Conservation (phyloP, 2,888 invertebrate species). For the Coelogynopora nodosa region DNA sequence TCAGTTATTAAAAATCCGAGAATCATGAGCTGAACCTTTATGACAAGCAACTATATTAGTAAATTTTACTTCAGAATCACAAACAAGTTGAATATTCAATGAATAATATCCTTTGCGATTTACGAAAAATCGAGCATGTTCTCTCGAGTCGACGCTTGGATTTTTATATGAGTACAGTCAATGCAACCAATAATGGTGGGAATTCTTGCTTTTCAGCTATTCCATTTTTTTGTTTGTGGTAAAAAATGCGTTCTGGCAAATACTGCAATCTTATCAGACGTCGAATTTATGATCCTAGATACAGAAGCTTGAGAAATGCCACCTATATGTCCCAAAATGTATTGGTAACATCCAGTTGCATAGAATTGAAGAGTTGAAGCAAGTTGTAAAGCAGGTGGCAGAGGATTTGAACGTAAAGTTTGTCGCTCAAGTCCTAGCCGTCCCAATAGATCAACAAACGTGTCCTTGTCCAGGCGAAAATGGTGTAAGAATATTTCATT, state of each 20-base stretch:
- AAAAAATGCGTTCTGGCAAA: not conserved
- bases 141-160: not conserved
- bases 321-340: no score
- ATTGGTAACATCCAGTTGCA: no score
- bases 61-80: not conserved
- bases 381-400: no score
- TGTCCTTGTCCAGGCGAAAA: no score
- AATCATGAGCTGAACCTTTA: constrained; percentile 1
- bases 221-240: not conserved
- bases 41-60: not conserved
- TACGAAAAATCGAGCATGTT: not conserved
- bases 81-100: not conserved
- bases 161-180: not conserved
- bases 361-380: no score
- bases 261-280: not conserved
- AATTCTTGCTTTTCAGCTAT: not conserved
- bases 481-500: no score
- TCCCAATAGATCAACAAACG: no score
- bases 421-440: no score
- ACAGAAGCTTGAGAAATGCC: no score
- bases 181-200: not conserved
- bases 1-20: not conserved
- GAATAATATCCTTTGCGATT: constrained; percentile 20
- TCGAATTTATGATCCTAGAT: no score
- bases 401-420: no score